Conservation (phyloP, 2,888 invertebrate genomes). For the Oscheius sp. region DNA sequence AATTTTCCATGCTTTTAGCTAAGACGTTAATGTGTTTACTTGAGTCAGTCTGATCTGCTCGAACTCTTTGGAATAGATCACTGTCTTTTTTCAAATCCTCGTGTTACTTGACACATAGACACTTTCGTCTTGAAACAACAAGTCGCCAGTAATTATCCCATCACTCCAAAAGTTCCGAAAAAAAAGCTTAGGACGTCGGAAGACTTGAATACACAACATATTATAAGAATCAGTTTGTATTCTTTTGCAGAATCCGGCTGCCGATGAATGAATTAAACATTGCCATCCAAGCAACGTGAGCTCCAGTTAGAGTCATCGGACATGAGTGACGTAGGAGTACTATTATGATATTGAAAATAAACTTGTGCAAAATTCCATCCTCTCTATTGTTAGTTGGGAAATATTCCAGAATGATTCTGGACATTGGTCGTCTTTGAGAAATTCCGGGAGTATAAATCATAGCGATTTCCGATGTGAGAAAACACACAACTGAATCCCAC, state of each 20-base stretch:
- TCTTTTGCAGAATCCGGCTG: conserved; percentile 3
- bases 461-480: too few relatives aligned
- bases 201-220: not conserved
- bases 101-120: conserved; percentile 1
- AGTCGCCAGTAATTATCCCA: conserved; percentile 17
- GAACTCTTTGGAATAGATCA: too few relatives aligned
- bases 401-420: too few relatives aligned
- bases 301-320: not conserved
- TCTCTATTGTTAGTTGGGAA: too few relatives aligned
- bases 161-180: not conserved
- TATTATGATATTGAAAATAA: conserved; percentile 3
- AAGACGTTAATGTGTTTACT: too few relatives aligned
- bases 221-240: not conserved
- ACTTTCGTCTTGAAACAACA: too few relatives aligned
- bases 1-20: too few relatives aligned
- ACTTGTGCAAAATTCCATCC: too few relatives aligned
- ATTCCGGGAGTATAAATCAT: too few relatives aligned
- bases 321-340: not conserved
- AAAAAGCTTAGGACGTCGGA: not conserved
- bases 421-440: too few relatives aligned
- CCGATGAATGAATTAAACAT: conserved; percentile 22
- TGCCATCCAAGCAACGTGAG: conserved; percentile 17
- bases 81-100: not conserved
- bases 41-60: too few relatives aligned
- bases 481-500: too few relatives aligned